phyloP scores from a whole-genome alignment of 2,797 vertebrate species.

The Notolabrus celidotus region DNA sequence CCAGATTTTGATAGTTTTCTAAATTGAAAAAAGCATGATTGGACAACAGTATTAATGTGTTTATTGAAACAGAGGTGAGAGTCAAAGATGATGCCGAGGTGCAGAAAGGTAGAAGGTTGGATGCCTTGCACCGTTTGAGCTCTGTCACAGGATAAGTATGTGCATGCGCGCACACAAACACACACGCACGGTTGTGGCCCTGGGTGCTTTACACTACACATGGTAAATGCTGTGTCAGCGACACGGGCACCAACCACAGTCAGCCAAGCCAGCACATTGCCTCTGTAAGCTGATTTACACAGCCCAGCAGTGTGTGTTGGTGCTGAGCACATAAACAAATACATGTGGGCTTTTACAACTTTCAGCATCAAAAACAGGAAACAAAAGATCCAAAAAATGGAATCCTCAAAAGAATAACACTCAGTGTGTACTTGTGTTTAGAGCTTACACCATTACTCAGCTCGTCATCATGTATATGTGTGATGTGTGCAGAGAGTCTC shows the following conservation, averaged over 20 bases:
- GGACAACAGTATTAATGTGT: no score
- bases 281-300: constrained; percentile 81
- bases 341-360: constrained; percentile 63
- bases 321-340: constrained; percentile 75
- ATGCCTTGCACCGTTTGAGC: constrained; percentile 58
- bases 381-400: constrained; percentile 28
- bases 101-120: constrained; percentile 61
- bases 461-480: constrained; percentile 28
- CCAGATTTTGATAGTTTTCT: no score
- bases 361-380: constrained; percentile 49
- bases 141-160: constrained; percentile 58
- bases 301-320: constrained; percentile 64
- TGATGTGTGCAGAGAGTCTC: constrained; percentile 51
- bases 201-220: constrained; percentile 75
- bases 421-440: constrained; percentile 32
- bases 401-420: constrained; percentile 23
- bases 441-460: constrained; percentile 19
- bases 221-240: constrained; percentile 79
- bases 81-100: no score
- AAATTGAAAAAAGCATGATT: no score
- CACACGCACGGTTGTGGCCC: constrained; percentile 54
- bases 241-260: constrained; percentile 75
- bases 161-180: constrained; percentile 24
- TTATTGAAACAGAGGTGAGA: no score
- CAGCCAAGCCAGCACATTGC: constrained; percentile 78